A percentile compares a stretch with the other conserved stretches of the same genome.
Evolutionary conservation across 2,113 vertebrate species (phyloP).

Genomic region (Solea solea): DNA sequence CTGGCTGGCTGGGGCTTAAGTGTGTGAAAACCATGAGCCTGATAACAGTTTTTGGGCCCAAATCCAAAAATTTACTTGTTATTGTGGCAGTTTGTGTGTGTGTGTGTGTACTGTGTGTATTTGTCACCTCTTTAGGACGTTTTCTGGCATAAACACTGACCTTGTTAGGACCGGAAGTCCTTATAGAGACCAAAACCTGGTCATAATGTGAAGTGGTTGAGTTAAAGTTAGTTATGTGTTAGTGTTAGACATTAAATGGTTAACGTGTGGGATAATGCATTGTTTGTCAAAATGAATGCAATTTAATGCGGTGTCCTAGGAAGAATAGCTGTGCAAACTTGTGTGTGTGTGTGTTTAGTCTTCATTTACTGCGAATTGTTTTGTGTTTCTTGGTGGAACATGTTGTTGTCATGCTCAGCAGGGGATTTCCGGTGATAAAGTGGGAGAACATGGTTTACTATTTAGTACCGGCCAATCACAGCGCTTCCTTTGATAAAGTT

Average conservation of each 20-base stretch:
- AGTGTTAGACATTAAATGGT: too few relatives aligned
- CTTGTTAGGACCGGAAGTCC: too few relatives aligned
- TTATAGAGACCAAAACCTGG: too few relatives aligned
- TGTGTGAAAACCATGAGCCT: slow-evolving; percentile 80
- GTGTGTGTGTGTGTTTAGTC: slow-evolving; percentile 1
- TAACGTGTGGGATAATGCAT: too few relatives aligned
- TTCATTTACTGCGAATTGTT: slow-evolving; percentile 35
- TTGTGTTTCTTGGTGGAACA: slow-evolving; percentile 25
- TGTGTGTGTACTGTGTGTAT: slow-evolving; percentile 4
- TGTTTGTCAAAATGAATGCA: too few relatives aligned
- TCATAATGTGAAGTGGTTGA: too few relatives aligned
- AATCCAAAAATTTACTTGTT: slow-evolving; percentile 64
- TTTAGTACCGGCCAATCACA: slow-evolving; percentile 24
- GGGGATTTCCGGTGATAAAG: slow-evolving; percentile 40
- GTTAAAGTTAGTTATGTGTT: too few relatives aligned
- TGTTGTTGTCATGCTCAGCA: slow-evolving; percentile 25
- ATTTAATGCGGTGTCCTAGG: too few relatives aligned
- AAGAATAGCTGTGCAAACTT: too few relatives aligned
- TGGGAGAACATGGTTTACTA: slow-evolving; percentile 19
- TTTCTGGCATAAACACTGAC: too few relatives aligned
- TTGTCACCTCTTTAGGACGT: neutral
- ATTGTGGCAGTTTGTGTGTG: slow-evolving; percentile 31
- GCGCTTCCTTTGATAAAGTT: slow-evolving; percentile 38
- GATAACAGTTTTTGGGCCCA: slow-evolving; percentile 81
- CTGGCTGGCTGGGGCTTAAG: slow-evolving; percentile 76